Evolutionary conservation across 1,140 invertebrate species (phyloP).

Genomic region (Calephelis virginiensis): DNA sequence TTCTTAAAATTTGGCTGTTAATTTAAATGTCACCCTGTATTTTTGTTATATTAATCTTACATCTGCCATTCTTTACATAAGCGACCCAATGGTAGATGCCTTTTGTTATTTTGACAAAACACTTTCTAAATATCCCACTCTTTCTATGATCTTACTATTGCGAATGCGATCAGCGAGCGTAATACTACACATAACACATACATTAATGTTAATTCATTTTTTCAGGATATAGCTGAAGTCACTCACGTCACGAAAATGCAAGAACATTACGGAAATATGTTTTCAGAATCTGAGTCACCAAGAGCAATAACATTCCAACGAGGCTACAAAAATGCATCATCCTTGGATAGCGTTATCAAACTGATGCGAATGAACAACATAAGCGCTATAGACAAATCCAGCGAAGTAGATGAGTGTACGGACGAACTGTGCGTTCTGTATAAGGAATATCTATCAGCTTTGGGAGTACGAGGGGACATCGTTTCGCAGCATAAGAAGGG

Average conservation of each 20-base stretch:
- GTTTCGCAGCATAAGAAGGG: slow-evolving; percentile 47
- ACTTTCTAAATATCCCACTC: no score
- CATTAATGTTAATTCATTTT: slow-evolving; percentile 19
- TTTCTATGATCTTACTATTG: no score
- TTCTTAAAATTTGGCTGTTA: no score
- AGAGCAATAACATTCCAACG: slow-evolving; percentile 63
- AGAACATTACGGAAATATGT: slow-evolving; percentile 56
- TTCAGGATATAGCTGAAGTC: slow-evolving; percentile 67
- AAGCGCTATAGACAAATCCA: slow-evolving; percentile 43
- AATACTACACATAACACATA: no score
- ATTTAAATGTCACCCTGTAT: no score
- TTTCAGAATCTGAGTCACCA: slow-evolving; percentile 63
- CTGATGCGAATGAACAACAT: slow-evolving; percentile 69
- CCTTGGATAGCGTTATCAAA: slow-evolving; percentile 57
- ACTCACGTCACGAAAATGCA: slow-evolving; percentile 66
- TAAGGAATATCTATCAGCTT: slow-evolving; percentile 50
- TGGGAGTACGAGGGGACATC: slow-evolving; percentile 67
- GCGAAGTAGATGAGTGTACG: slow-evolving; percentile 41
- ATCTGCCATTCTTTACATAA: no score
- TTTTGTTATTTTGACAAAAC: no score
- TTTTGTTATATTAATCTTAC: no score
- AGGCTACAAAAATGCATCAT: slow-evolving; percentile 64
- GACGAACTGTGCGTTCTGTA: slow-evolving; percentile 26
- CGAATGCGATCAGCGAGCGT: no score
- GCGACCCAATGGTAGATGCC: no score